phyloP scores from a whole-genome alignment of 2,888 invertebrate species.

The Eupsilia transversa region DNA sequence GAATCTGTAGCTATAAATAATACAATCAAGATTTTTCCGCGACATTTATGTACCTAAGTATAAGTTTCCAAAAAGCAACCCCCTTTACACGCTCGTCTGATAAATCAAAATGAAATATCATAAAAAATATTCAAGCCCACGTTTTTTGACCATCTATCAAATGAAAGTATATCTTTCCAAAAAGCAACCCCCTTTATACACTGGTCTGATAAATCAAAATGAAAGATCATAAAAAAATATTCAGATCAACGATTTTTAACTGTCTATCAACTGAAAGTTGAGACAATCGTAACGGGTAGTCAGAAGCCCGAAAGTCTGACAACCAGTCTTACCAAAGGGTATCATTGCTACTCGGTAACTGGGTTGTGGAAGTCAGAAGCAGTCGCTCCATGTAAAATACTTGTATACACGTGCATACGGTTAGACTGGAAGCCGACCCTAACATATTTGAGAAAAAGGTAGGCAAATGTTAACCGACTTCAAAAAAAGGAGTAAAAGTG shows the following conservation, averaged over 20 bases:
- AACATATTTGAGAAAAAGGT: not conserved
- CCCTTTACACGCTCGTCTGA: not conserved
- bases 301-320: not conserved
- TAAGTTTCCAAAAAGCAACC: not conserved
- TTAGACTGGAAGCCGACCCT: not conserved
- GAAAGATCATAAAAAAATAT: no score
- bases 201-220: not conserved
- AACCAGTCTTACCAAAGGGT: not conserved
- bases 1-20: not conserved
- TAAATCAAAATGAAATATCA: no score
- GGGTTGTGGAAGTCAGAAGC: no score
- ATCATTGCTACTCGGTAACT: not conserved
- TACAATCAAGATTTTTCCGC: no score
- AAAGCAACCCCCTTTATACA: fast-evolving
- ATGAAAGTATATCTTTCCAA: not conserved
- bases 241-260: no score
- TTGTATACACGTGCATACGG: not conserved
- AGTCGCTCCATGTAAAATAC: not conserved
- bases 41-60: no score
- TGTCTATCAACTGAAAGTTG: not conserved
- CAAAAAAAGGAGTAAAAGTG: not conserved
- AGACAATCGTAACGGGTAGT: not conserved
- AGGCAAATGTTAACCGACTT: not conserved
- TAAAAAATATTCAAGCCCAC: no score
- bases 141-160: not conserved